These are phyloP conservation scores for Varecia variegata DNA, from an alignment of 2,797 vertebrate genomes.

Conservation along the genomic window DNA sequence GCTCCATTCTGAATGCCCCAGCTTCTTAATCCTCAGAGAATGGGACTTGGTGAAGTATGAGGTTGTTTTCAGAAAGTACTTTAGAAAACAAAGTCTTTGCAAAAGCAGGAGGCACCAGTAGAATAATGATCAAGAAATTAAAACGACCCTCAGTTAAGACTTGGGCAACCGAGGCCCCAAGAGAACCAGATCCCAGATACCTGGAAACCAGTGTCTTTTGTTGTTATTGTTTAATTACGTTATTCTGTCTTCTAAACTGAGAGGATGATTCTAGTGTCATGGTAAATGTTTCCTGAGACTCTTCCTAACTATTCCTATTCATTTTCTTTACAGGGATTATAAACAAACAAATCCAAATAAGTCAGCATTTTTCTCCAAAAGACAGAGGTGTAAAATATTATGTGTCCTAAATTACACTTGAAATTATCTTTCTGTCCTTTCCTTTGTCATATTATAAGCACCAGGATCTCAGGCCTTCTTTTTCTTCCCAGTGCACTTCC, in stretches of 20 bases:
- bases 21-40: constrained; percentile 48
- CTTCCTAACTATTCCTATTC: neutral
- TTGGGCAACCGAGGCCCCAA: neutral
- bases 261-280: neutral
- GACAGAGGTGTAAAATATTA: neutral
- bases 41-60: neutral
- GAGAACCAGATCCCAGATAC: neutral
- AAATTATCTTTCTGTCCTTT: neutral
- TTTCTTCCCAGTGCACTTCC: neutral
- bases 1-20: neutral
- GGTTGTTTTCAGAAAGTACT: constrained; percentile 46
- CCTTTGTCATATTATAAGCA: neutral
- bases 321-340: neutral
- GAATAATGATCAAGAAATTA: neutral
- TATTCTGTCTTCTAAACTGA: neutral
- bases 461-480: neutral
- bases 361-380: neutral
- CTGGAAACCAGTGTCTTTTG: neutral
- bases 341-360: neutral
- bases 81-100: constrained; percentile 50
- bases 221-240: neutral
- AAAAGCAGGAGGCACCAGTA: neutral
- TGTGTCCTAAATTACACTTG: too few relatives aligned
- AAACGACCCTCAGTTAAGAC: neutral
- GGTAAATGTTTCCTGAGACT: neutral